phyloP scores from a whole-genome alignment of 2,113 vertebrate species.

The Echinops telfairi region DNA sequence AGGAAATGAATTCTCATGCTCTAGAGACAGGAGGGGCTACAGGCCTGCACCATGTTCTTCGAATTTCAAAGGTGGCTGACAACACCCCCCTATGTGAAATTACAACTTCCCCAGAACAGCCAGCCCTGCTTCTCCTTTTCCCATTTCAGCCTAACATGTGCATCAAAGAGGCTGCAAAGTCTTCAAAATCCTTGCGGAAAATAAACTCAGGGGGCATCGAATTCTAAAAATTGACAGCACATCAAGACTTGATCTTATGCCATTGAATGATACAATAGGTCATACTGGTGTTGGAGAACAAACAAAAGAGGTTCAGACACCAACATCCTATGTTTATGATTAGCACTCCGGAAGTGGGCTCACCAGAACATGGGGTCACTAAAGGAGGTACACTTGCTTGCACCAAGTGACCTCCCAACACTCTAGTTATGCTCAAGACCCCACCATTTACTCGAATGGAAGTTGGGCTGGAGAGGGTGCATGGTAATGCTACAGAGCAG shows the following conservation, averaged over 20 bases:
- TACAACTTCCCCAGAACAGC: not conserved
- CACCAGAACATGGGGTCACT: not conserved
- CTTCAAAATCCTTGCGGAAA: not conserved
- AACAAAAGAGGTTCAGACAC: not conserved
- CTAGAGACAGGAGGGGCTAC: no score
- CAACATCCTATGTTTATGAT: not conserved
- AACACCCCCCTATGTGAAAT: not conserved
- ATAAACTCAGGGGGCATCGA: not conserved
- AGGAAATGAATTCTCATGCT: constrained; percentile 23
- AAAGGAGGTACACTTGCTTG: not conserved
- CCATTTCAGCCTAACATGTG: not conserved
- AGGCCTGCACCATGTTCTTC: not conserved
- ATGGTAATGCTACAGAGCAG: not conserved
- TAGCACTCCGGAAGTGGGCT: not conserved
- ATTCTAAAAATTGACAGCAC: constrained; percentile 11
- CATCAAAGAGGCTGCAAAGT: not conserved
- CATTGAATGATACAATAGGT: not conserved
- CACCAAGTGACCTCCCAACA: not conserved
- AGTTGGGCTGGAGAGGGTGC: not conserved
- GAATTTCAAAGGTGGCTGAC: not conserved
- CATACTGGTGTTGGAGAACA: not conserved
- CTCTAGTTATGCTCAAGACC: not conserved
- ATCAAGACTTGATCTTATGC: not conserved
- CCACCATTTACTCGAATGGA: constrained; percentile 2
- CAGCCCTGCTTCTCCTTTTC: not conserved